A percentile compares a stretch with the other conserved stretches of the same genome.
Evolutionary conservation across 1,140 invertebrate species (phyloP).

Genomic region (Phortica variegata): DNA sequence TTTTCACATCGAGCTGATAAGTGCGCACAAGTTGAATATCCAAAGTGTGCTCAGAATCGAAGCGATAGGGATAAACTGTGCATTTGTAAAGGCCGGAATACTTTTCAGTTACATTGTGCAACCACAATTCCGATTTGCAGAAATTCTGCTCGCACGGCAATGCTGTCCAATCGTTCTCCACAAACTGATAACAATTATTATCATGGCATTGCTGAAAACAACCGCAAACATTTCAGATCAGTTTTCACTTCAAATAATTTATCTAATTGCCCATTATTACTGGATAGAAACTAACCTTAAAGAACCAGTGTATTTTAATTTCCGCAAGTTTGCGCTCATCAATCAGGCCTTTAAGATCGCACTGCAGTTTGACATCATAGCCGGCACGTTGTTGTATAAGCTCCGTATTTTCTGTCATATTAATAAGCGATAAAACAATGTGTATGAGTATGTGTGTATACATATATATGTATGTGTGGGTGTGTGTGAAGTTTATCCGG

Average conservation of each 20-base stretch:
- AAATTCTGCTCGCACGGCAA: conserved; percentile 43
- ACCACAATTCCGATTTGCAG: conserved; percentile 38
- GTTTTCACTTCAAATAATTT: neutral
- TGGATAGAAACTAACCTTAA: conserved; percentile 30
- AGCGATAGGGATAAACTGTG: conserved; percentile 36
- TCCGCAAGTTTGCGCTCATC: conserved; percentile 29
- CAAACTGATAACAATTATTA: conserved; percentile 36
- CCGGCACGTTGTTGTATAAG: conserved; percentile 45
- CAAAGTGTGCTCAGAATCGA: conserved; percentile 26
- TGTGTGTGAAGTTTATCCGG: too few relatives aligned
- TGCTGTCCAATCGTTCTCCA: conserved; percentile 40
- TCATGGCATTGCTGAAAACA: conserved; percentile 43
- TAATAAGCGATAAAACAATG: too few relatives aligned
- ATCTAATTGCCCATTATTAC: neutral
- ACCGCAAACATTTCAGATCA: neutral
- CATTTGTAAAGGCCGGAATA: conserved; percentile 54
- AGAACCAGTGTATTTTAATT: conserved; percentile 48
- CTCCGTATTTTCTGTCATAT: conserved; percentile 43
- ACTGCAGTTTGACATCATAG: conserved; percentile 42
- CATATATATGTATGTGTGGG: too few relatives aligned
- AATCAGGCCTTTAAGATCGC: conserved; percentile 39
- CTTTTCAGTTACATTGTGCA: conserved; percentile 44
- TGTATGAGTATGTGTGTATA: too few relatives aligned
- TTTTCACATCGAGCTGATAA: conserved; percentile 48
- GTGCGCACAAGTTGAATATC: conserved; percentile 46